Evolutionary conservation across 2,888 invertebrate species (phyloP).

Genomic region (Callyntrura sp.): DNA sequence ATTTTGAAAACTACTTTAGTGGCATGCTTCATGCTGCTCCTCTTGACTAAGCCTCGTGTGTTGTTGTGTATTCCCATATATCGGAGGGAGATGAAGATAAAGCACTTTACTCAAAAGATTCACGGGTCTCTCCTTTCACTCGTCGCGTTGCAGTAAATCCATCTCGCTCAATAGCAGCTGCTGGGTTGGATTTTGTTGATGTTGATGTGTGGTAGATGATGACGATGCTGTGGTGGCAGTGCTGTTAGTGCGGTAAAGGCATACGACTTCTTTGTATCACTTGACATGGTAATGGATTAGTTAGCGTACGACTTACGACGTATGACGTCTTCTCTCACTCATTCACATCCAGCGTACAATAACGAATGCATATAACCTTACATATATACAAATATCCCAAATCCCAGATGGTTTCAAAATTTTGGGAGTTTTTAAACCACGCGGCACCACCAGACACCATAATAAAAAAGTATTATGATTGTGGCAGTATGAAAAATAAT

Average conservation of each 20-base stretch:
- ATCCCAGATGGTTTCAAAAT: too few species aligned
- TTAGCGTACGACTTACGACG: background rate
- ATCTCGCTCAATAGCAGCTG: conserved; percentile 12
- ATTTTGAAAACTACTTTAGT: too few species aligned
- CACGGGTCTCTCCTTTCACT: background rate
- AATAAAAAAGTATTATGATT: too few species aligned
- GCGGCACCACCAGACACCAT: too few species aligned
- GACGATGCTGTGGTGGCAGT: background rate
- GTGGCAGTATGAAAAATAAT: too few species aligned
- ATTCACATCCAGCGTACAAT: background rate
- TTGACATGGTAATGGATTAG: conserved; percentile 24
- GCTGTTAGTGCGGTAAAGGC: background rate
- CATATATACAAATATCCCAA: too few species aligned
- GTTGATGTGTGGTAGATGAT: background rate
- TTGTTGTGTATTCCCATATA: background rate
- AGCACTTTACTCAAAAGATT: conserved; percentile 12
- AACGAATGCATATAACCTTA: background rate
- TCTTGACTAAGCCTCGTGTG: background rate
- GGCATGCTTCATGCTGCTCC: too few species aligned
- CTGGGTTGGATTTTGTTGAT: conserved; percentile 6
- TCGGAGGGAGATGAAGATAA: conserved; percentile 19
- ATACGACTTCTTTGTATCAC: background rate
- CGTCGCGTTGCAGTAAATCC: background rate
- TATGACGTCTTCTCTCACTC: background rate
- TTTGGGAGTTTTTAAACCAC: too few species aligned